Evolutionary conservation across 2,797 vertebrate genomes (phyloP).

Genomic region (Poecilia velifera): DNA sequence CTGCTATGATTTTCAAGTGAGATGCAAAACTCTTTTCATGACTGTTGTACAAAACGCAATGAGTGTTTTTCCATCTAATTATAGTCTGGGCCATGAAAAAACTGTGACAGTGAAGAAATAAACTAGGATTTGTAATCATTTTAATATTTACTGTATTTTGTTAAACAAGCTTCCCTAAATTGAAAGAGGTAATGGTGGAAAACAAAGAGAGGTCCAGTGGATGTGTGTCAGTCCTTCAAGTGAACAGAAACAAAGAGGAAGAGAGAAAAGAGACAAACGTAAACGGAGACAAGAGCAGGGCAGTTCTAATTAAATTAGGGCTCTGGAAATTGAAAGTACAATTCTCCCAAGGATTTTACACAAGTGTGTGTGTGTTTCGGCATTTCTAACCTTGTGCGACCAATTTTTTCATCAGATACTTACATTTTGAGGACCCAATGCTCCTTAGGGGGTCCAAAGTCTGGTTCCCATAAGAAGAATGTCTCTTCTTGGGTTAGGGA

Average conservation of each 20-base stretch:
- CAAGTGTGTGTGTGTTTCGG: constrained; percentile 21
- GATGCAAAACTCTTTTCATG: background rate
- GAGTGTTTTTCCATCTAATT: background rate
- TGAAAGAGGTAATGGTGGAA: constrained; percentile 20
- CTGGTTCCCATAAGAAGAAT: too few relatives aligned
- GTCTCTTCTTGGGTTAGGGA: too few relatives aligned
- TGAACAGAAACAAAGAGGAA: constrained; percentile 45
- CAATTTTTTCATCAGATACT: too few relatives aligned
- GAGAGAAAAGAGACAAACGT: constrained; percentile 43
- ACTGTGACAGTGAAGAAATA: background rate
- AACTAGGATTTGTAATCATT: background rate
- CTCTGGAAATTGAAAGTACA: constrained; percentile 74
- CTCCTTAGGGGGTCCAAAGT: too few relatives aligned
- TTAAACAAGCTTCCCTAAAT: background rate
- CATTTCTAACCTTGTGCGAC: too few relatives aligned
- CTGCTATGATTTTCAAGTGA: background rate
- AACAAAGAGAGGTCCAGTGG: constrained; percentile 41
- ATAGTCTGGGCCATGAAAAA: background rate
- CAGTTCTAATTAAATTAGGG: constrained; percentile 79
- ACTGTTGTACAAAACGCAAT: background rate
- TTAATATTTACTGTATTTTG: background rate
- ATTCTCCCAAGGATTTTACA: constrained; percentile 66
- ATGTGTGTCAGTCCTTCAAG: constrained; percentile 68
- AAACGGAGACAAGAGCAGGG: constrained; percentile 47
- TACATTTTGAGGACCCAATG: too few relatives aligned